Base-by-base conservation (phyloP, 1,140 invertebrate genomes). In the Euura saliciscinereae region DNA sequence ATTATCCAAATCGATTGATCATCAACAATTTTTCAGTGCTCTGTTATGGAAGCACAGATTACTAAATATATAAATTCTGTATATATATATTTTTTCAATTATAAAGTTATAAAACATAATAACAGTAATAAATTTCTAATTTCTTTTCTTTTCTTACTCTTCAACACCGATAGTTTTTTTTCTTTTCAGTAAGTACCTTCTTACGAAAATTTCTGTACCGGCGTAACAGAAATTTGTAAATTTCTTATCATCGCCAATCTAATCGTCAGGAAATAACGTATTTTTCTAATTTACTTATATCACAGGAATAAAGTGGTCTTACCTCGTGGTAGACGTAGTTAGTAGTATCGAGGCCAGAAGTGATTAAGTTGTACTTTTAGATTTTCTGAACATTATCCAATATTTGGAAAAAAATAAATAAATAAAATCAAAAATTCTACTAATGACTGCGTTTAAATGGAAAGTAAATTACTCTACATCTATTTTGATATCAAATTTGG, bases 231-330 rank as follows among this genome's bases (percentile, higher is more conserved):
- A 59, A 59, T 59, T 59, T 59, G 8, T 59, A 59, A 59, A 8
- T 8, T n/a, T 6, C 5, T 59, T 6, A 6, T 59, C 10, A 59
- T 59, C 51, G 13, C 51, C 8, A 59, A 59, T 59, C 10, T 8
- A 59, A 11, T 59, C 46, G 13, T 59, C 6, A n/a, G 10, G 5
- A n/a, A 11, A 6, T 8, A 3, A 11, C 51, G 13, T n/a, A 59
- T 59, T 11, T 59, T 59, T 59, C 51, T 59, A 59, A n/a, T 11
- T 59, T 59, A 59, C 28, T 59, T 59, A 5, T 59, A 59, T 59
- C 51, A 59, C 51, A 59, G 51, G 51, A 28, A 59, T 59, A 59
- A 59, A 59, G 51, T 59, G 51, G 51, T 59, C 51, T 59, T 59
- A 59, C 51, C 51, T 59, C 51, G 8, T 11, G 51, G 51, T n/a